Percentiles rank a stretch among this genome's conserved stretches.
Conservation (phyloP, 2,113 vertebrate genomes). For the Apistogramma diplotaenia region DNA sequence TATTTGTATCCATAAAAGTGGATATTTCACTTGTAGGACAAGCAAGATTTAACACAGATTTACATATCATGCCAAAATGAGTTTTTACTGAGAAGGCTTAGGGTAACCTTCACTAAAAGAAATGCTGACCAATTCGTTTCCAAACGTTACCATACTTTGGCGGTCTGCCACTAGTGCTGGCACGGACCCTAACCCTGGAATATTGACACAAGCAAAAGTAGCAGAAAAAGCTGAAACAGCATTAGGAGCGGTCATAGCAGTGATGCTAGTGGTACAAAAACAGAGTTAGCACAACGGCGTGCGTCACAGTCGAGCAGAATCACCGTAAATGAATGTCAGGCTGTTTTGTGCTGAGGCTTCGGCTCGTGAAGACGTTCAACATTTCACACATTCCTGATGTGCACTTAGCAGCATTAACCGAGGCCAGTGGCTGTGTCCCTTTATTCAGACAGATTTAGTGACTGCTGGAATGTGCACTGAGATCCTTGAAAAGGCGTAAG, state of each 20-base stretch:
- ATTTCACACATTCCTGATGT: slow-evolving; percentile 54
- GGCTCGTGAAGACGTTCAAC: slow-evolving; percentile 12
- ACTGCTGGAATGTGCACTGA: slow-evolving; percentile 52
- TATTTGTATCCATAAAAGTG: background rate
- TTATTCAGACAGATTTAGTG: slow-evolving; percentile 47
- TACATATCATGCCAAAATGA: background rate
- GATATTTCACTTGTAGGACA: accelerated
- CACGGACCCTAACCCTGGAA: too few relatives aligned
- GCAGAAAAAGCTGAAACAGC: background rate
- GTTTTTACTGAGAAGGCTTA: too few relatives aligned
- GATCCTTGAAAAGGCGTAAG: slow-evolving; percentile 57
- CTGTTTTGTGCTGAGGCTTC: slow-evolving; percentile 22
- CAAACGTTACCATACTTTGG: background rate
- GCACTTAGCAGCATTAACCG: slow-evolving; percentile 33
- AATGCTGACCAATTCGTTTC: background rate
- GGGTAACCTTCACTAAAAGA: background rate
- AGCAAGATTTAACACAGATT: background rate
- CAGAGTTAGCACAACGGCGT: background rate
- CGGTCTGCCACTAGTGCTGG: background rate
- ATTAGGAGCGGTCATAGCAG: background rate
- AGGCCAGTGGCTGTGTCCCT: slow-evolving; percentile 26
- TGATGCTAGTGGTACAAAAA: background rate
- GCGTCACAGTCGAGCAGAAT: slow-evolving; percentile 6
- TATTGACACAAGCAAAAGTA: background rate
- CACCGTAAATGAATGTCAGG: slow-evolving; percentile 1